Conservation (phyloP, 2,113 vertebrate genomes). For the Cisticola juncidis region DNA sequence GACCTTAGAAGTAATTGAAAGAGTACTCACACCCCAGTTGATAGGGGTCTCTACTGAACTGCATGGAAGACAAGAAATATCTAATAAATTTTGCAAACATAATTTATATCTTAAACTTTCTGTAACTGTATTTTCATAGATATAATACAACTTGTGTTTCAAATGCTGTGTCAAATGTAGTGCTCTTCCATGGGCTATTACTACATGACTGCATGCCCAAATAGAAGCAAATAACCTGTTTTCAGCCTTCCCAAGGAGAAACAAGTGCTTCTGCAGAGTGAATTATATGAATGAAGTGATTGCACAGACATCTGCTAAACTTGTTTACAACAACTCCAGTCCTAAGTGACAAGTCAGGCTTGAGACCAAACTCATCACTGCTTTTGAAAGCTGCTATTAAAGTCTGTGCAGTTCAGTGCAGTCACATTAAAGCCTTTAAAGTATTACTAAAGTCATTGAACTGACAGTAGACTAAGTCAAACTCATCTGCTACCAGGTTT, state of each 20-base stretch:
- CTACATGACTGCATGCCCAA: background rate
- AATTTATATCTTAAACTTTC: background rate
- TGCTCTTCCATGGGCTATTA: background rate
- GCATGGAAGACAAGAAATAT: background rate
- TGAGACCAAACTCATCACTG: background rate
- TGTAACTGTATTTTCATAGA: background rate
- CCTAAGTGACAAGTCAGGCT: conserved; percentile 20
- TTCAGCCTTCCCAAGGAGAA: background rate
- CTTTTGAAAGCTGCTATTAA: conserved; percentile 42
- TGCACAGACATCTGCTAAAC: background rate
- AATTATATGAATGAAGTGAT: conserved; percentile 5
- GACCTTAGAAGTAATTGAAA: background rate
- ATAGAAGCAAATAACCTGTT: background rate
- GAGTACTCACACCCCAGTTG: background rate
- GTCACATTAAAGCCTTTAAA: conserved; percentile 31
- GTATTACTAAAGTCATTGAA: conserved; percentile 50
- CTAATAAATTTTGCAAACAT: background rate
- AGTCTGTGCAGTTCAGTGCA: background rate
- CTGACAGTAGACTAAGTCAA: conserved; percentile 51
- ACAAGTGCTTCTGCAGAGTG: background rate
- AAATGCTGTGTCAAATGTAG: background rate
- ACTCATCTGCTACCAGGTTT: conserved; percentile 7
- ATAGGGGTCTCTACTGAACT: background rate
- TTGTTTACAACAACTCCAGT: conserved; percentile 26
- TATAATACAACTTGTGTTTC: background rate